Conservation (phyloP, 1,140 invertebrate genomes). For the Phortica variegata region DNA sequence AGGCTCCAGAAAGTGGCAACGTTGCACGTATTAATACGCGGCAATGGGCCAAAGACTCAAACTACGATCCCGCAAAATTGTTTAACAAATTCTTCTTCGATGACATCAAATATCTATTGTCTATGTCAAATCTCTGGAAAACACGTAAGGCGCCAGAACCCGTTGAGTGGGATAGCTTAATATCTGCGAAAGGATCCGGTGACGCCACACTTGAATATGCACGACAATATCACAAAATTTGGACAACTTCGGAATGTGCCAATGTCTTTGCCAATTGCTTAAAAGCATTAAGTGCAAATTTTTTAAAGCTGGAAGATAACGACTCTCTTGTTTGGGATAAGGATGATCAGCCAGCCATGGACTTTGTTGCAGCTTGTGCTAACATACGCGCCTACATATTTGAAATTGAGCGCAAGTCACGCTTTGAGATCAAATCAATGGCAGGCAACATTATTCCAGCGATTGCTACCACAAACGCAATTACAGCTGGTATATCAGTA, state of each 20-base stretch:
- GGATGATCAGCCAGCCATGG: constrained; percentile 90
- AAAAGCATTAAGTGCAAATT: constrained; percentile 66
- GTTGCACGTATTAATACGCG: constrained; percentile 83
- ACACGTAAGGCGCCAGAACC: constrained; percentile 79
- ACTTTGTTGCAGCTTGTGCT: constrained; percentile 94
- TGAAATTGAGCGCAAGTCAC: constrained; percentile 80
- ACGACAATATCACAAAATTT: constrained; percentile 76
- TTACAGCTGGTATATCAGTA: constrained; percentile 92
- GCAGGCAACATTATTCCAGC: constrained; percentile 98
- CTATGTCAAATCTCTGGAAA: constrained; percentile 95
- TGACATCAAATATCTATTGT: constrained; percentile 93
- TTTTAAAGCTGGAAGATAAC: constrained; percentile 62
- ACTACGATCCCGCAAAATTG: constrained; percentile 82
- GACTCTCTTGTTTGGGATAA: constrained; percentile 95
- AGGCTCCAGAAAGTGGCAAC: constrained; percentile 62
- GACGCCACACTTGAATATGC: constrained; percentile 32
- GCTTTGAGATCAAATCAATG: constrained; percentile 98
- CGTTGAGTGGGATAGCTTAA: constrained; percentile 70
- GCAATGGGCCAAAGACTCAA: constrained; percentile 79
- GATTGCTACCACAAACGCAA: constrained; percentile 97
- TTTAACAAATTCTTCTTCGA: constrained; percentile 91
- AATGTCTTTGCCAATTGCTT: constrained; percentile 76
- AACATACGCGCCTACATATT: constrained; percentile 94
- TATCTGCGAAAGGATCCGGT: constrained; percentile 58
- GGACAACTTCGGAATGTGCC: constrained; percentile 71